Percentiles rank a stretch among this genome's conserved stretches.
These are phyloP conservation scores for Zapornia atra DNA, from an alignment of 2,113 vertebrate genomes.

Conservation along the genomic window DNA sequence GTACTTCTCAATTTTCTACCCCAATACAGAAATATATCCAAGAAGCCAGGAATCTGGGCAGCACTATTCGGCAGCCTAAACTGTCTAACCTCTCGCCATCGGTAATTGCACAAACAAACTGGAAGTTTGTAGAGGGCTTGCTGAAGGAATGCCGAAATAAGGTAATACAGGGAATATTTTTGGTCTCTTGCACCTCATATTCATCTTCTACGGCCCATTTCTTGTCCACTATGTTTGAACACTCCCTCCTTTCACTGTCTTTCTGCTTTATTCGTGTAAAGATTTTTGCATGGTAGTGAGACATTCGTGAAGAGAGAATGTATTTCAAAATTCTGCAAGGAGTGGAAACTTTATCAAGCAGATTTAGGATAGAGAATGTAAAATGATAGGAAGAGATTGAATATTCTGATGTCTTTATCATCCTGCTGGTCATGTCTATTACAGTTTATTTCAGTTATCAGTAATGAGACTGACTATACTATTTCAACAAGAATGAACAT, in stretches of 20 bases:
- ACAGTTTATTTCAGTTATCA: not conserved
- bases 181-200: not conserved
- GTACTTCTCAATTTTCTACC: constrained; percentile 19
- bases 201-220: not conserved
- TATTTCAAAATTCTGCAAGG: not conserved
- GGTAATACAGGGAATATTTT: constrained; percentile 71
- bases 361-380: not conserved
- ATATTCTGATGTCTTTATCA: not conserved
- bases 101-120: constrained; percentile 98
- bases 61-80: constrained; percentile 95
- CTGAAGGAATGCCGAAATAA: constrained; percentile 97
- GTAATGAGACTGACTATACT: not conserved
- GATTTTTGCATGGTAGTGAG: not conserved
- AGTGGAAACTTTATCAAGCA: not conserved
- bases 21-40: constrained; percentile 93
- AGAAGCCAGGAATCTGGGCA: constrained; percentile 95
- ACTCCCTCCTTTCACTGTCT: not conserved
- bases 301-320: not conserved
- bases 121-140: constrained; percentile 98
- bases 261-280: not conserved
- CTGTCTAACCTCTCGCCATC: constrained; percentile 97
- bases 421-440: not conserved
- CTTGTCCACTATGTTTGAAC: not conserved
- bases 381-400: not conserved
- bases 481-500: not conserved